A percentile compares a stretch with the other conserved stretches of the same genome.
These are phyloP conservation scores for Chlorodrepanis virens DNA, from an alignment of 2,113 vertebrate species.

Conservation along the genomic window DNA sequence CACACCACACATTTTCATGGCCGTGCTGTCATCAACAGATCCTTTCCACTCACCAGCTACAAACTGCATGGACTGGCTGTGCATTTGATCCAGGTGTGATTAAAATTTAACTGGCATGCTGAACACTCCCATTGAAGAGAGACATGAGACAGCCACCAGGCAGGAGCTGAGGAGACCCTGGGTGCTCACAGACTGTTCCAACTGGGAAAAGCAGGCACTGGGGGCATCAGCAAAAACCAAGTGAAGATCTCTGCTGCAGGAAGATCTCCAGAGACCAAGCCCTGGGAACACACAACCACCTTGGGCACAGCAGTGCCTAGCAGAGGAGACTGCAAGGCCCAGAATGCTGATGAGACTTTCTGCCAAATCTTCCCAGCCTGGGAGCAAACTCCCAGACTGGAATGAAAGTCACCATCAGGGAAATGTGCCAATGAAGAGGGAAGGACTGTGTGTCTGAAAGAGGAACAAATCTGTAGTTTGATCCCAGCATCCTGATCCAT, in stretches of 20 bases:
- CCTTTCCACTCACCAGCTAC: neutral
- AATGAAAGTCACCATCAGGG: neutral
- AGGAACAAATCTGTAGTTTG: neutral
- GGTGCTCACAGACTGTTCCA: neutral
- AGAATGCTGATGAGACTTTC: neutral
- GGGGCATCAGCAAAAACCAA: neutral
- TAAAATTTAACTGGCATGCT: neutral
- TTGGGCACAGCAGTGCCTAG: neutral
- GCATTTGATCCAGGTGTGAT: neutral
- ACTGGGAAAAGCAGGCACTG: neutral
- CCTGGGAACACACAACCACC: neutral
- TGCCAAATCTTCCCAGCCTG: neutral
- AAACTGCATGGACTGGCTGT: neutral
- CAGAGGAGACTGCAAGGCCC: neutral
- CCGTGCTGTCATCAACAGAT: neutral
- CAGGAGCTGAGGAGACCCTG: neutral
- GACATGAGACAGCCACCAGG: neutral
- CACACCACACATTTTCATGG: neutral
- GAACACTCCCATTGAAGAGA: neutral
- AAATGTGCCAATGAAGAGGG: accelerated
- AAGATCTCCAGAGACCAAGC: neutral
- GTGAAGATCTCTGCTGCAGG: neutral
- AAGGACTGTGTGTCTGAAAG: neutral
- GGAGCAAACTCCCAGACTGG: neutral
- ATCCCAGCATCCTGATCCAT: neutral